These are phyloP conservation scores for Cyclophora albipunctata DNA, from an alignment of 2,888 invertebrate species.

Conservation along the genomic window DNA sequence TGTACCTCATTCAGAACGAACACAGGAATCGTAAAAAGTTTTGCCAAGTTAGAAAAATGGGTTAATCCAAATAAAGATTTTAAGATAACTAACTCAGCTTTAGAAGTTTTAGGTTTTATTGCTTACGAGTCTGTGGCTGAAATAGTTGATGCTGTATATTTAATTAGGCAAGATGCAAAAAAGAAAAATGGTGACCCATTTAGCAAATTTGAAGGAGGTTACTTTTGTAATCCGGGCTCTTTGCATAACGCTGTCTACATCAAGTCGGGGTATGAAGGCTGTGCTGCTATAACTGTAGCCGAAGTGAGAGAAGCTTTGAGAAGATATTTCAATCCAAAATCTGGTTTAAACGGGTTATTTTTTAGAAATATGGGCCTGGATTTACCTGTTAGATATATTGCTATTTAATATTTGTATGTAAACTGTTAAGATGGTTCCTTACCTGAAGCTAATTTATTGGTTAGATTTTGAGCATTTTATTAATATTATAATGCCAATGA, in stretches of 20 bases:
- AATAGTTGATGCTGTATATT: constrained; percentile 87
- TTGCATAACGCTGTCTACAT: constrained; percentile 73
- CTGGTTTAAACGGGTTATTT: constrained; percentile 72
- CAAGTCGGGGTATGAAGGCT: constrained; percentile 78
- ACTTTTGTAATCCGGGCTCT: constrained; percentile 78
- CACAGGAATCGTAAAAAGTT: constrained; percentile 67
- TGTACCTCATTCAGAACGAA: constrained; percentile 79
- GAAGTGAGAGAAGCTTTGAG: constrained; percentile 90
- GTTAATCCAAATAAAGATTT: constrained; percentile 78
- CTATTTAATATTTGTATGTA: constrained; percentile 29
- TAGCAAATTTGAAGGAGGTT: constrained; percentile 78
- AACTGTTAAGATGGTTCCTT: too few species aligned
- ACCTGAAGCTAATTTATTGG: too few species aligned
- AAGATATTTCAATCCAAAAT: constrained; percentile 79
- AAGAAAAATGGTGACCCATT: constrained; percentile 81
- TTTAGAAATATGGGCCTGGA: constrained; percentile 64
- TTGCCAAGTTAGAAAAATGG: constrained; percentile 77
- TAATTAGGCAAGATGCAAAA: constrained; percentile 85
- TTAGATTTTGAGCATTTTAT: too few species aligned
- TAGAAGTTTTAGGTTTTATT: constrained; percentile 87
- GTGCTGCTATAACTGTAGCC: constrained; percentile 82
- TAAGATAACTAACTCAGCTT: constrained; percentile 76
- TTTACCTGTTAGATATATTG: constrained; percentile 51
- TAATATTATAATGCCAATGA: too few species aligned
- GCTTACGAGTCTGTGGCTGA: constrained; percentile 94